Conservation (phyloP, 2,888 invertebrate species). For the Tubulanus polymorphus region DNA sequence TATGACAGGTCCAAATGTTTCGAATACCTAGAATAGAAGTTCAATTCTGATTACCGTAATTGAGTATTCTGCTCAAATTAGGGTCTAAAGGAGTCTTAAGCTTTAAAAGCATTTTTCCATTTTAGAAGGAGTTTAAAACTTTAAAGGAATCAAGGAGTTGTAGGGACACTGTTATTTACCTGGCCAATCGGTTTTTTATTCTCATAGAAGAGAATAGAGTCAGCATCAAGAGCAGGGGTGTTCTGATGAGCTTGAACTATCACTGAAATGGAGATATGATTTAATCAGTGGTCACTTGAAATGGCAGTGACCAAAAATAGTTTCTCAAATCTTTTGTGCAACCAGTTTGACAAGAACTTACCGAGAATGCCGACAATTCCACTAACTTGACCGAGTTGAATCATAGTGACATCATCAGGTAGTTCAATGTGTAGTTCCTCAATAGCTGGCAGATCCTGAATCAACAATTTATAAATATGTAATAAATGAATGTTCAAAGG, state of each 20-base stretch:
- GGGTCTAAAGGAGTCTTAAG: neutral
- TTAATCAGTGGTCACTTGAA: neutral
- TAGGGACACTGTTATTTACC: constrained; percentile 25
- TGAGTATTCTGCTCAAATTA: too few relatives aligned
- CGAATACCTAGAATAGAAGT: constrained; percentile 64
- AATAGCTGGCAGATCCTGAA: constrained; percentile 39
- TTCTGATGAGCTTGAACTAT: constrained; percentile 56
- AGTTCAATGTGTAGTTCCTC: constrained; percentile 40
- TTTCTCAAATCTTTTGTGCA: too few relatives aligned
- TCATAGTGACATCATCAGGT: constrained; percentile 33
- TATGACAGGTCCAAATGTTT: constrained; percentile 83
- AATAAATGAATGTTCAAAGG: too few relatives aligned
- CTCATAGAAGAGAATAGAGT: constrained; percentile 81
- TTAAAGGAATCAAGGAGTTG: neutral
- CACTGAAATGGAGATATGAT: constrained; percentile 22
- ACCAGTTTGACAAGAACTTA: too few relatives aligned
- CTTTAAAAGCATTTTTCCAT: too few relatives aligned
- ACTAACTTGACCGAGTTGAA: constrained; percentile 31
- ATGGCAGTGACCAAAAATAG: too few relatives aligned
- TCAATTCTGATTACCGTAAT: neutral
- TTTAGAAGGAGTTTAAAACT: too few relatives aligned
- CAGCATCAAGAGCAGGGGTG: constrained; percentile 77
- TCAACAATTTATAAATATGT: too few relatives aligned
- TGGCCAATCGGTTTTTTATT: constrained; percentile 63
- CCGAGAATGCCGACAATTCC: constrained; percentile 38